These are phyloP conservation scores for Proctacanthus coquilletti DNA, from an alignment of 1,140 invertebrate species.

Conservation along the genomic window DNA sequence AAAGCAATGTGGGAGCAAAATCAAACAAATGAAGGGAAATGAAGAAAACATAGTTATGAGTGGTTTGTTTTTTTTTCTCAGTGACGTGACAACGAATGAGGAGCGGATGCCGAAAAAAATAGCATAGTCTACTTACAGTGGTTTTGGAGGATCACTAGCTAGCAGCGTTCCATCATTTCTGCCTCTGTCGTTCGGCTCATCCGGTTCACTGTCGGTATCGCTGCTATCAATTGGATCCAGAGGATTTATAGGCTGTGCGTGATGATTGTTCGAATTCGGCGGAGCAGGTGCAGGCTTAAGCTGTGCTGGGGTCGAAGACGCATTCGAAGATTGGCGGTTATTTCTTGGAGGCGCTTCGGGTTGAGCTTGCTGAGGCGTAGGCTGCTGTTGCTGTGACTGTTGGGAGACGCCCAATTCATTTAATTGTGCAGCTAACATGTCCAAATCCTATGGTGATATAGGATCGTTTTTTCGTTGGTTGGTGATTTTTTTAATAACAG, in stretches of 20 bases:
- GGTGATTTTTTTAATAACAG: no score
- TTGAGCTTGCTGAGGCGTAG: conserved; percentile 26
- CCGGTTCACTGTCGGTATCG: conserved; percentile 48
- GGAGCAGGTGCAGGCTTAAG: conserved; percentile 9
- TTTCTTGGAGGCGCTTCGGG: conserved; percentile 40
- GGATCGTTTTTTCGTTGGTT: conserved; percentile 10
- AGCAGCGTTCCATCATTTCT: conserved; percentile 86
- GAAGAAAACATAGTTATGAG: conserved; percentile 10
- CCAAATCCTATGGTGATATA: conserved; percentile 57
- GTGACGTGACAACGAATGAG: background rate
- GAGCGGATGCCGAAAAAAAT: background rate
- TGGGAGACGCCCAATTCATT: conserved; percentile 68
- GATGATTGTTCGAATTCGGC: conserved; percentile 23
- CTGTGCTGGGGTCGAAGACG: conserved; percentile 10
- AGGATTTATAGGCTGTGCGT: conserved; percentile 24
- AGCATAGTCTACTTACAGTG: conserved; percentile 58
- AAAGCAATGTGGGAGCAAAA: conserved; percentile 10
- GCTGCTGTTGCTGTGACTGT: conserved; percentile 30
- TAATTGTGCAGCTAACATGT: conserved; percentile 81
- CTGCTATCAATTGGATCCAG: conserved; percentile 45
- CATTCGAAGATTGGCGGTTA: conserved; percentile 29
- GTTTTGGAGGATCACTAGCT: conserved; percentile 90
- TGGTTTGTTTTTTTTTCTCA: conserved; percentile 2
- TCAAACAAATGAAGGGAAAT: conserved; percentile 7
- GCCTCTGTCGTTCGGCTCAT: conserved; percentile 45